Base-by-base conservation (phyloP, 2,797 vertebrate genomes). In the Melanotaenia nigrans region DNA sequence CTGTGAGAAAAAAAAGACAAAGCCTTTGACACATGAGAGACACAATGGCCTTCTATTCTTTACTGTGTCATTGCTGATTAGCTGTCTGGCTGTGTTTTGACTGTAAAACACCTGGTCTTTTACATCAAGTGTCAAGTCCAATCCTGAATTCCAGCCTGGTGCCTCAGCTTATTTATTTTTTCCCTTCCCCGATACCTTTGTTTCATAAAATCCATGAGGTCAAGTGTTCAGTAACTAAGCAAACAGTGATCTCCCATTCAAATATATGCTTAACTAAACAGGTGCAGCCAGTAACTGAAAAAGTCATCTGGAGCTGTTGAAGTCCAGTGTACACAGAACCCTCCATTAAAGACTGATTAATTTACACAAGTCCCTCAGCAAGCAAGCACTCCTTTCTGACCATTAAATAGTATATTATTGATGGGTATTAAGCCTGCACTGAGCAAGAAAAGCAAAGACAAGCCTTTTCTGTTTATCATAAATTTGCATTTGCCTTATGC, bases 21-120 rank as follows among this genome's bases (percentile, higher is more conserved):
- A 82, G 55, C 51, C 75, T 89, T 77, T 90, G 76, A 85, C 80
- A 72, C 60, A 0, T 5, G 53, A 10, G 84, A 83, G 61, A 64
- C 78, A 42, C 73, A 13, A 24, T 76, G 85, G 79, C 90, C 89
- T 87, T 83, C 79, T 57, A 62, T 57, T 74, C 74, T 77, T 79
- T 71, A 53, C 78, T 68, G 45, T 73, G 86, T 81, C 78, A 61
- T 66, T 59, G 71, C 77, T 64, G 83, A 89, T 89, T 78, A 87
- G 71, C 74, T 0, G 61, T 60, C 73, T 71, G 79, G 63, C 85
- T 80, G 66, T 84, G 88, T 92, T 93, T 90, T 88, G 87, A 90
- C 88, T 82, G 68, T 33, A 65, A 77, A 85, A 88, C 89, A 90
- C 78, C 91, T 92, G 92, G 82, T 90, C 82, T 85, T 55, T 20